Percentiles rank a stretch among this genome's conserved stretches.
phyloP scores from a whole-genome alignment of 2,888 invertebrate genomes.

The Ptychoptera albimana region DNA sequence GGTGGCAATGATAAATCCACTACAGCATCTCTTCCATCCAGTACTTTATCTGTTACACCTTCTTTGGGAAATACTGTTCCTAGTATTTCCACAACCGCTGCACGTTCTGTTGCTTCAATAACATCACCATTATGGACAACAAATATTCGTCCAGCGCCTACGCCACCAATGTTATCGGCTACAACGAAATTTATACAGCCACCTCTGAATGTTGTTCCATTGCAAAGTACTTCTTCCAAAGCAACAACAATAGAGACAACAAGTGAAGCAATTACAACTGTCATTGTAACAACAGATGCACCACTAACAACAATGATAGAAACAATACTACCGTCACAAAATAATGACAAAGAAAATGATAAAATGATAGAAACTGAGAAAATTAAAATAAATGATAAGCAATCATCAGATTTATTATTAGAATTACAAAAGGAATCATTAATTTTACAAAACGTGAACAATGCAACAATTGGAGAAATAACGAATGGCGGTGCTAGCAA shows the following conservation, averaged over 20 bases:
- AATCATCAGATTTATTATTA: not conserved
- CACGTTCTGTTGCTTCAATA: no score
- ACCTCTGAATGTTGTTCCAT: not conserved
- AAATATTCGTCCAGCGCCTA: no score
- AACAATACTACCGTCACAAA: not conserved
- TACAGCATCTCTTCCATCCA: not conserved
- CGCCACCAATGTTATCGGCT: not conserved
- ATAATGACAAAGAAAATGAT: not conserved
- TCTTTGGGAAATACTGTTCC: no score
- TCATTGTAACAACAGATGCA: not conserved
- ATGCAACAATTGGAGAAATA: not conserved
- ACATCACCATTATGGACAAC: no score
- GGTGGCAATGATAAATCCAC: not conserved
- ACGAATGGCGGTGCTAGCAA: no score
- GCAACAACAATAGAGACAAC: slow-evolving; percentile 1
- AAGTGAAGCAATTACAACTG: slow-evolving; percentile 1
- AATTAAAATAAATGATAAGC: not conserved
- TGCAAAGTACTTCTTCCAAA: not conserved
- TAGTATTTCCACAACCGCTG: no score
- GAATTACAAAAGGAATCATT: slow-evolving; percentile 5
- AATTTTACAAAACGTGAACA: not conserved
- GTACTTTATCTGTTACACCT: not conserved
- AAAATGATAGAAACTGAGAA: not conserved
- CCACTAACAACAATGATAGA: not conserved
- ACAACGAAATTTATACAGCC: not conserved